Conservation (phyloP, 2,888 invertebrate genomes). For the Ophonus ardosiacus region DNA sequence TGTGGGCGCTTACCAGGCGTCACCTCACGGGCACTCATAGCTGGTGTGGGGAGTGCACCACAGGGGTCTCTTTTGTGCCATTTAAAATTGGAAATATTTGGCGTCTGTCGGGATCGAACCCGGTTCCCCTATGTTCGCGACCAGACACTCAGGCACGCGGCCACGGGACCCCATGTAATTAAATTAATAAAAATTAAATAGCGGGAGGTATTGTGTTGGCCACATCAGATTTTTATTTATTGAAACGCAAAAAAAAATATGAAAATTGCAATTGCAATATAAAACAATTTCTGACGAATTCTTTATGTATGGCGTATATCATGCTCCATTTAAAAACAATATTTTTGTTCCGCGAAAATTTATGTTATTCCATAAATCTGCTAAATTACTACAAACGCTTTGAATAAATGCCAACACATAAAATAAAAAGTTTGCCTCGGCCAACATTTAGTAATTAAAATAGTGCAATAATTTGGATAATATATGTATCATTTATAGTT, state of each 20-base stretch:
- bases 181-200: too few species aligned
- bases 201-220: too few species aligned
- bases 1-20: too few species aligned
- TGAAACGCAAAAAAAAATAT: neutral
- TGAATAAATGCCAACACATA: constrained; percentile 16
- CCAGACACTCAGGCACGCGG: too few species aligned
- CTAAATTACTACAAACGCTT: neutral
- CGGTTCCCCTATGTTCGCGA: too few species aligned
- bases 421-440: constrained; percentile 9
- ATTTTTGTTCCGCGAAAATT: neutral
- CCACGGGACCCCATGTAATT: too few species aligned
- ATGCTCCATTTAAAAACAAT: constrained; percentile 6
- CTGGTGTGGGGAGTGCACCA: too few species aligned
- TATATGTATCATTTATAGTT: neutral
- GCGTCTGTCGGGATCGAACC: too few species aligned
- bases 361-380: constrained; percentile 3
- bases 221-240: too few species aligned
- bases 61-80: too few species aligned
- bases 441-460: constrained; percentile 2
- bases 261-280: neutral
- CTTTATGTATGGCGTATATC: neutral
- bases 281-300: neutral
- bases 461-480: neutral
- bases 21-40: too few species aligned
- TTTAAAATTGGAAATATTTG: too few species aligned